These are phyloP conservation scores for Harpagoxenus sublaevis DNA, from an alignment of 2,888 invertebrate species.

Conservation along the genomic window DNA sequence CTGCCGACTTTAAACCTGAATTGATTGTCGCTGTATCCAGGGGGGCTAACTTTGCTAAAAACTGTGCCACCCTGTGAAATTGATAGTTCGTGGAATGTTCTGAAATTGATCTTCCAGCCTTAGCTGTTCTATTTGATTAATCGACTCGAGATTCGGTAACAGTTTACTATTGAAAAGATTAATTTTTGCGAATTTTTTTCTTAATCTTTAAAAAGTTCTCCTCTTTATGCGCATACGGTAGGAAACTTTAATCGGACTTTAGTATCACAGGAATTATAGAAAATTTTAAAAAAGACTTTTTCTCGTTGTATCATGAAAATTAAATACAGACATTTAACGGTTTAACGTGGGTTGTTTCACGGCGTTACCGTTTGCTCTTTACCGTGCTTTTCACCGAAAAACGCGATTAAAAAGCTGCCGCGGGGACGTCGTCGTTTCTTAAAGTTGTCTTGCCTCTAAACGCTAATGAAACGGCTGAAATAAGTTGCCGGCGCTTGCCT, in stretches of 20 bases:
- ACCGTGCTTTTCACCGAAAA: conserved; percentile 15
- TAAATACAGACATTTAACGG: background rate
- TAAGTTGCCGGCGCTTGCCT: conserved; percentile 52
- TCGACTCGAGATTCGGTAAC: conserved; percentile 1
- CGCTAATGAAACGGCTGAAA: conserved; percentile 56
- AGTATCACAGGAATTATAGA: background rate
- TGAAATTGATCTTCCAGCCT: background rate
- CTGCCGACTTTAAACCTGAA: conserved; percentile 45
- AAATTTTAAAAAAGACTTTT: background rate
- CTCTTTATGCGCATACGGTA: background rate
- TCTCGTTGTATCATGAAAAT: background rate
- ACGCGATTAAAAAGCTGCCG: conserved; percentile 50
- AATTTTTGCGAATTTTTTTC: background rate
- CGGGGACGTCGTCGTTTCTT: conserved; percentile 46
- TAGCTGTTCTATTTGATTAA: background rate
- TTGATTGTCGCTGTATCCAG: conserved; percentile 39
- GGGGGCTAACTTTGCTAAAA: conserved; percentile 31
- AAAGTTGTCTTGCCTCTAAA: conserved; percentile 52
- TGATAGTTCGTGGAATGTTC: conserved; percentile 38
- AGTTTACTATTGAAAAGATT: background rate
- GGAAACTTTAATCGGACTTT: background rate
- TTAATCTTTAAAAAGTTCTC: background rate
- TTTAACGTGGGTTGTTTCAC: conserved; percentile 27
- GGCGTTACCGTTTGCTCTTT: conserved; percentile 19
- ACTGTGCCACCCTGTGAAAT: conserved; percentile 35